Base-by-base conservation (phyloP, 1,140 invertebrate genomes). In the Heliconius congener region DNA sequence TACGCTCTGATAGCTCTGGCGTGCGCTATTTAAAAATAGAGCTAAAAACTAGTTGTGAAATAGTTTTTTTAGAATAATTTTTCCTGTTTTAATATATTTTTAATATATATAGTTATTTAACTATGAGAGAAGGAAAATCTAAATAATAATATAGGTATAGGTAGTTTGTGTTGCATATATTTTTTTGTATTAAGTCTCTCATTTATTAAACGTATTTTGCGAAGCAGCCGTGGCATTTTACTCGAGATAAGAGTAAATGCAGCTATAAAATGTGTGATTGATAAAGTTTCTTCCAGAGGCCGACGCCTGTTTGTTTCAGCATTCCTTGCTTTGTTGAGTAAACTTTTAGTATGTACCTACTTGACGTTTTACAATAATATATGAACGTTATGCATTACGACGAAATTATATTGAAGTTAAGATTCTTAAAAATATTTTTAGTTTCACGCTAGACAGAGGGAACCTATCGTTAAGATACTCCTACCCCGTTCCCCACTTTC, bases 251-350 rank as follows among this genome's bases (percentile, higher is more conserved):
- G 71, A 80, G 73, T 39, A 80, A 80, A 82, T 81, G 77, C 73
- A 74, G 76, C 72, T 78, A 74, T 81, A 80, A 82, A 84, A 81
- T 78, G 71, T 83, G 57, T 77, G 75, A 84, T 83, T 84, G 80
- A 81, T 81, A 84, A 84, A 83, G 77, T 82, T 84, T 76, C 46
- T 76, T 55, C 19, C 16, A 30, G 46, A 39, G 73, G 57, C 77
- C 77, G 72, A 75, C 78, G 73, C 39, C 50, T 76, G 52, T 52
- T 76, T 72, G 27, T 72, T 71, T 52, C 66, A 52, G 73, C n/a
- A 55, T 46, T 55, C 52, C 60, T 75, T 57, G 52, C 73, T 75
- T 71, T 75, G 72, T 75, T 42, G 19, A 74, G 39, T 74, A 13
- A 74, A 50, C 78, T 71, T 74, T 74, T 71, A n/a, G 34, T 23